Evolutionary conservation across 2,888 invertebrate species (phyloP), one percentile per base, ranked within the genome.

Genomic region (Dryobotodes eremita): DNA sequence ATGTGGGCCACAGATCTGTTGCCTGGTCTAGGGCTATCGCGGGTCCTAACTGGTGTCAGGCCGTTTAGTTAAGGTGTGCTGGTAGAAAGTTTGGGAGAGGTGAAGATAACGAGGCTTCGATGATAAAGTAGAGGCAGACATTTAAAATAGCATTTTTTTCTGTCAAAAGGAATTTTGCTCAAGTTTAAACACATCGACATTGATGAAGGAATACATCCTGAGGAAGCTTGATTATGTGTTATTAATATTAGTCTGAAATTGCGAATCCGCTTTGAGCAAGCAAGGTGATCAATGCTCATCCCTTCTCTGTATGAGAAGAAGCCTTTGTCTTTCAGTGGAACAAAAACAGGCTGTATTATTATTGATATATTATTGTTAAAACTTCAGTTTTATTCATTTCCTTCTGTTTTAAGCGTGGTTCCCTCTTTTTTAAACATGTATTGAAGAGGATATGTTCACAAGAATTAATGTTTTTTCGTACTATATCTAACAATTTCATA

Each of bases 1-100:
- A 91, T 90, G 87, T 90, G 82, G 90, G 90, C 86, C 91, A 87
- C 80, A 82, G 83, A 89, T 88, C 88, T 82, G 77, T 77, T 79
- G 78, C 82, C 84, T 55, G 65, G 77, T 57, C 70, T 65, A 36
- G 26, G 71, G 80, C 84, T 80, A 80, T 83, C 83, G 65, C 64
- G 10, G 31, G 15, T 42, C 71, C 31, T 59, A 64, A 75, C 75
- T 65, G 59, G 73, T 71, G 73, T 64, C 73, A 71, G 50, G 20
- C 66, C 48, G 57, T 75, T 68, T 69, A 70, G 72, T 65, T 79
- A n/a, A 66, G 71, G 80, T 64, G 75, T 62, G 71, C 11, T 61
- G 55, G 53, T 62, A 59, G 73, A 75, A 72, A 77, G 71, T 80
- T 74, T 68, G 15, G 50, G 36, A 65, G 8, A 13, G 57, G 64